Evolutionary conservation across 2,797 vertebrate genomes (phyloP), one percentile per base, ranked within the genome.

Genomic region (Lepus townsendii): DNA sequence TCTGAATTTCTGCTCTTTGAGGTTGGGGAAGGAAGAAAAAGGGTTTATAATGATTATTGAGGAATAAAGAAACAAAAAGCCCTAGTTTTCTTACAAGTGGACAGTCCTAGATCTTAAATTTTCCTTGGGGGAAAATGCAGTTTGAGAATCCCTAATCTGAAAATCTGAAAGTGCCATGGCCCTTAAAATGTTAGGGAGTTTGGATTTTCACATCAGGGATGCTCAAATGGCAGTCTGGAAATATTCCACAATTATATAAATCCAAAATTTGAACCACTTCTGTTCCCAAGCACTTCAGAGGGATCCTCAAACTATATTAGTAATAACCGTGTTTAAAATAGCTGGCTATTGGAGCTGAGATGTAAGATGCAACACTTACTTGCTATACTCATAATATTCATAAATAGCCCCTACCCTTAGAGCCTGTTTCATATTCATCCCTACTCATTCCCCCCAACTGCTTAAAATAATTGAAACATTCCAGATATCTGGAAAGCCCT

Each of bases 401-500:
- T 57, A 57, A 57, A 16, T 0, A 73, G 75, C 52, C 16, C 26
- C 50, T 57, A 47, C 9, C 69, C 42, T 69, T 35, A n/a, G 4
- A 42, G 89, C 71, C 4, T 54, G 32, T 80, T 95, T 87, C 77
- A 78, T 85, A 65, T 87, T 30, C 4, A 75, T 47, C 57, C 32
- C 14, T 38, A 42, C 24, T 60, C 27, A 27, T 54, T 68, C 20
- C 20, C 26, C 32, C 62, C 79, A 78, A 95, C 24, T 88, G 72
- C 65, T 92, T 91, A 93, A 93, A 94, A 88, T 60, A 65, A 77
- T 76, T 6, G 91, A 88, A 94, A 88, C 38, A 88, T 60, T 92
- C 17, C 8, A 90, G 26, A 12, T 69, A 85, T n/a, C 42, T 78
- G 7, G n/a, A 90, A 85, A 95, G 47, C 16, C 16, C n/a, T 93